Conservation (phyloP, 2,797 vertebrate species). For the Melanotaenia trifasciata region DNA sequence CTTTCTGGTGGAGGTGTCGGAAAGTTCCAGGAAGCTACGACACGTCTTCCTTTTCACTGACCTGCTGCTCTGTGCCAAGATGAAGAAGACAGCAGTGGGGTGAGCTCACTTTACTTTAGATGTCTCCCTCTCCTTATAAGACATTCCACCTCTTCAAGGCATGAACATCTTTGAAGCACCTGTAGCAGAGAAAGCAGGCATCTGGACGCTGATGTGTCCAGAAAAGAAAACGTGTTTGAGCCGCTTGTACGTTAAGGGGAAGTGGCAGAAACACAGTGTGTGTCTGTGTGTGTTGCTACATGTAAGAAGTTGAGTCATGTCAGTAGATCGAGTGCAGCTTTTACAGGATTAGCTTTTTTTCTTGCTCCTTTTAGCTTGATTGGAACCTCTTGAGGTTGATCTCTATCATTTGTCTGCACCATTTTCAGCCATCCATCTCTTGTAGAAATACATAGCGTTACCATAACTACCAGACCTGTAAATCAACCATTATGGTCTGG, state of each 20-base stretch:
- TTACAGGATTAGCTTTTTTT: slow-evolving; percentile 22
- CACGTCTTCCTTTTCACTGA: slow-evolving; percentile 99
- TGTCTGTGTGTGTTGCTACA: not conserved
- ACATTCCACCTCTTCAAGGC: too few species aligned
- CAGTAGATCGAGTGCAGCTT: slow-evolving; percentile 41
- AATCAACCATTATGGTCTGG: slow-evolving; percentile 48
- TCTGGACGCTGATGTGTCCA: slow-evolving; percentile 10
- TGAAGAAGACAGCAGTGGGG: slow-evolving; percentile 95
- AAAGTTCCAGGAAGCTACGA: slow-evolving; percentile 94
- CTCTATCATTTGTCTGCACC: slow-evolving; percentile 31
- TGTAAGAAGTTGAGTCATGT: slow-evolving; percentile 8
- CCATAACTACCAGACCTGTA: slow-evolving; percentile 48
- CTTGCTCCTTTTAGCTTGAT: slow-evolving; percentile 30
- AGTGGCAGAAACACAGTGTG: not conserved
- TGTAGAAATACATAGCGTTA: slow-evolving; percentile 19
- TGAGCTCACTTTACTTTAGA: slow-evolving; percentile 72
- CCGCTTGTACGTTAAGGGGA: not conserved
- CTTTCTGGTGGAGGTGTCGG: slow-evolving; percentile 96
- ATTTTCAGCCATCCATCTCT: slow-evolving; percentile 2
- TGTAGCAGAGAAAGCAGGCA: slow-evolving; percentile 17
- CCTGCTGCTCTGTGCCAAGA: slow-evolving; percentile 96
- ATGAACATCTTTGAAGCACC: not conserved
- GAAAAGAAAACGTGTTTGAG: not conserved
- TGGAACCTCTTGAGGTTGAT: slow-evolving; percentile 44
- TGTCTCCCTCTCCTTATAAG: too few species aligned